Evolutionary conservation across 2,113 vertebrate genomes (phyloP).

Genomic region (Cynoglossus semilaevis): DNA sequence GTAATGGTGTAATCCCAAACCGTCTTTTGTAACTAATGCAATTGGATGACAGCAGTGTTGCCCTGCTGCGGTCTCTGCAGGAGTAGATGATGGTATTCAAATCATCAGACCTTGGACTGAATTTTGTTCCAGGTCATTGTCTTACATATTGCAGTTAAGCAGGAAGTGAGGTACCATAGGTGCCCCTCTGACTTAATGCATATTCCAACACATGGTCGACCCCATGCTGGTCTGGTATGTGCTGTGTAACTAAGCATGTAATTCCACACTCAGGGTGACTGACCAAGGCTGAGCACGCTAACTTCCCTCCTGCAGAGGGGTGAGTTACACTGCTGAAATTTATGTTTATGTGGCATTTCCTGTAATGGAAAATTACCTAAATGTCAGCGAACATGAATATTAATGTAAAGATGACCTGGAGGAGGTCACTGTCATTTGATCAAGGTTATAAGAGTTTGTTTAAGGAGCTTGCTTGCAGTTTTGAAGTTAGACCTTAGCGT

Average conservation of each 20-base stretch:
- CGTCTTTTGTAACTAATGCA: slow-evolving; percentile 41
- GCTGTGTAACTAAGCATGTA: slow-evolving; percentile 40
- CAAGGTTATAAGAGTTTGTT: background rate
- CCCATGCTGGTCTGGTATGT: slow-evolving; percentile 17
- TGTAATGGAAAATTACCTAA: slow-evolving; percentile 6
- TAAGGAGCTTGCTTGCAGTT: too few species aligned
- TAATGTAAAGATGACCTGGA: too few species aligned
- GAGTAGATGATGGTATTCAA: slow-evolving; percentile 34
- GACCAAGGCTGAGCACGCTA: slow-evolving; percentile 36
- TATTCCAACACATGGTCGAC: slow-evolving; percentile 32
- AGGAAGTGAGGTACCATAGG: slow-evolving; percentile 3
- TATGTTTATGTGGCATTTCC: slow-evolving; percentile 19
- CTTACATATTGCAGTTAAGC: slow-evolving; percentile 15
- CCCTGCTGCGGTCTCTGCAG: slow-evolving; percentile 25
- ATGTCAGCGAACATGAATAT: background rate
- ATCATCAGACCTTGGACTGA: slow-evolving; percentile 39
- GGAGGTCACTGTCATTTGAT: too few species aligned
- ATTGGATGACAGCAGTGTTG: slow-evolving; percentile 51
- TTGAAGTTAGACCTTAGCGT: too few species aligned
- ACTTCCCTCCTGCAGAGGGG: slow-evolving; percentile 30
- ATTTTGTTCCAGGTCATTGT: slow-evolving; percentile 42
- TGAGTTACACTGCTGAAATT: slow-evolving; percentile 21
- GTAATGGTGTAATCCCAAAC: slow-evolving; percentile 13
- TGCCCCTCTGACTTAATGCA: slow-evolving; percentile 13
- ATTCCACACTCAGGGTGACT: slow-evolving; percentile 31